Evolutionary conservation across 2,888 invertebrate genomes (phyloP), one percentile per base, ranked within the genome.

Genomic region (Gortyna flavago): DNA sequence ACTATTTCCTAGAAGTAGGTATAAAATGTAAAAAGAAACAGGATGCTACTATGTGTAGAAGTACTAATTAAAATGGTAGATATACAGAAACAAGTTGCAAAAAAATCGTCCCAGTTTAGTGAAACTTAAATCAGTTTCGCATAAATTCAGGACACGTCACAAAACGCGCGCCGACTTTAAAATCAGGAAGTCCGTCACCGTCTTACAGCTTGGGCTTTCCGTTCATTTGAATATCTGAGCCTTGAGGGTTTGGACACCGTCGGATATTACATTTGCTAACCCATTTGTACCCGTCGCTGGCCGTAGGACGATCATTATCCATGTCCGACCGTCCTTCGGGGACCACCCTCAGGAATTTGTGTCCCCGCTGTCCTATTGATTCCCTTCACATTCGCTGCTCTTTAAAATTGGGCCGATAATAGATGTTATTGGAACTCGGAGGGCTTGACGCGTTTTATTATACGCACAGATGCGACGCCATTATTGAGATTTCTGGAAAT

Each of bases 181-280:
- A 92, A 92, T 92, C 92, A 92, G 94, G 93, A 93, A 90, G 90
- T 87, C 89, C 88, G 85, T 90, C 89, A 87, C 86, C 88, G 89
- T 90, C 92, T 92, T 91, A 89, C 90, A 90, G 78, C 76, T 78
- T 74, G 79, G 85, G 84, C 83, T 81, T 75, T 83, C 90, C 91
- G 88, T 91, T 92, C 89, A 94, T 95, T 95, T 94, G 95, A 95
- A 95, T 95, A 94, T 93, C 93, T 77, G 77, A 62, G 77, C 85
- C 85, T 79, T 85, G 89, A 90, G 91, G 90, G 92, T 90, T 93
- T 92, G 93, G 95, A 94, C 93, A 93, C 93, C 89, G 90, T 92
- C 95, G 95, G 95, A 96, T 96, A 96, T 96, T 96, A 95, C 95
- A 96, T 96, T 96, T 94, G 95, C 95, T 95, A 94, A 94, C 93